Percentiles rank a stretch among this genome's conserved stretches.
Evolutionary conservation across 1,140 invertebrate genomes (phyloP).

Genomic region (Drosophila kanapiae): DNA sequence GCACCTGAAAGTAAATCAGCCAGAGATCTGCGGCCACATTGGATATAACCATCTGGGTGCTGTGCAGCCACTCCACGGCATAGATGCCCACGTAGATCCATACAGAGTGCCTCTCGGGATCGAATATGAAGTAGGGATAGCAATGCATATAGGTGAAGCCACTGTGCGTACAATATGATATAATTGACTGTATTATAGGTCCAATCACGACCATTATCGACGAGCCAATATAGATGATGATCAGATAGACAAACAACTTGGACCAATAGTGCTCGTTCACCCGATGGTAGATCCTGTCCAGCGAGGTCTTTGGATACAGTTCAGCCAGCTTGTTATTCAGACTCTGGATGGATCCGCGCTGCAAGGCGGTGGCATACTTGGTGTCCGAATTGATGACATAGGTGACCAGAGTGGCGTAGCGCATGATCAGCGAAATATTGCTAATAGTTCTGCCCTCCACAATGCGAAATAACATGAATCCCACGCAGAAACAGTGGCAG

Average conservation of each 20-base stretch:
- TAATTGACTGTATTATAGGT: conserved; percentile 29
- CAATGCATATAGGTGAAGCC: conserved; percentile 48
- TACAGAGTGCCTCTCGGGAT: conserved; percentile 26
- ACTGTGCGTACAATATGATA: conserved; percentile 1
- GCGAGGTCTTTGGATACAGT: conserved; percentile 37
- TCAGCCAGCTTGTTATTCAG: conserved; percentile 35
- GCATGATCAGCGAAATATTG: conserved; percentile 31
- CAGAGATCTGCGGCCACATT: conserved; percentile 58
- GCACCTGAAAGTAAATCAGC: conserved; percentile 55
- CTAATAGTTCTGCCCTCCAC: conserved; percentile 35
- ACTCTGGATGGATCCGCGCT: conserved; percentile 17
- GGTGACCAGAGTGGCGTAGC: conserved; percentile 50
- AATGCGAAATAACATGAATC: conserved; percentile 33
- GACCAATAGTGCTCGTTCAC: conserved; percentile 64
- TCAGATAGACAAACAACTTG: not conserved
- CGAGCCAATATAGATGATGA: conserved; percentile 36
- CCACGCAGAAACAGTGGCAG: conserved; percentile 27
- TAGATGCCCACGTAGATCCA: conserved; percentile 55
- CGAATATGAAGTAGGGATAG: conserved; percentile 50
- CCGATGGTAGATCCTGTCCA: conserved; percentile 13
- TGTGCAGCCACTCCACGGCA: conserved; percentile 49
- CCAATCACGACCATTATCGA: conserved; percentile 50
- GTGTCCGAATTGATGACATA: conserved; percentile 59
- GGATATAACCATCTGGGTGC: conserved; percentile 47
- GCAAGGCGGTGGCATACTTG: conserved; percentile 47